A percentile compares a stretch with the other conserved stretches of the same genome.
Conservation (phyloP, 2,113 vertebrate genomes). For the Sylvietta virens region DNA sequence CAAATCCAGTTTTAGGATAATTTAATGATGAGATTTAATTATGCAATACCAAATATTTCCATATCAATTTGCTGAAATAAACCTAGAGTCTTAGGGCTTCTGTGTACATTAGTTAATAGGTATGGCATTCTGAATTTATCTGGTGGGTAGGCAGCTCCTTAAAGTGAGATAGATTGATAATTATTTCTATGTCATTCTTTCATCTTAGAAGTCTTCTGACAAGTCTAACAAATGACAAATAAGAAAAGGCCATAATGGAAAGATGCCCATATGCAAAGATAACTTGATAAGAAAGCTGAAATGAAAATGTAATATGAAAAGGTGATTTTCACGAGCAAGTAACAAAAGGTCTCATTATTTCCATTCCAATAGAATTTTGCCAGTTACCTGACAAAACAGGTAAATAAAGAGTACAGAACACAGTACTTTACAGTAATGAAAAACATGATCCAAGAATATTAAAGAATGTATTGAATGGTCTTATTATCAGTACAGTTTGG, state of each 20-base stretch:
- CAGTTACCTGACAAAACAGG: not conserved
- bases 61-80: not conserved
- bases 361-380: not conserved
- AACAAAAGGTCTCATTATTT: not conserved
- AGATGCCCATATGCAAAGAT: not conserved
- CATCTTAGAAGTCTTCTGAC: not conserved
- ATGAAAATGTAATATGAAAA: not conserved
- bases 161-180: not conserved
- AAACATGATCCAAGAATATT: not conserved
- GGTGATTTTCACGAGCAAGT: not conserved
- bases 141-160: not conserved
- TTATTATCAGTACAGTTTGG: not conserved
- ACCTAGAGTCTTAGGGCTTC: not conserved
- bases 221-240: slow-evolving; percentile 7
- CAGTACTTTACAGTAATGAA: not conserved
- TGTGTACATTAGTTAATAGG: not conserved
- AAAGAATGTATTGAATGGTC: not conserved
- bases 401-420: not conserved
- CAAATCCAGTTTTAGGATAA: not conserved
- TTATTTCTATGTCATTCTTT: not conserved
- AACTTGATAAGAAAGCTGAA: not conserved
- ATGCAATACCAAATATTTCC: not conserved
- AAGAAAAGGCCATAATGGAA: not conserved
- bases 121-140: not conserved
- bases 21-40: not conserved